Conservation (phyloP, 2,113 vertebrate species). For the Ammodramus savannarum region DNA sequence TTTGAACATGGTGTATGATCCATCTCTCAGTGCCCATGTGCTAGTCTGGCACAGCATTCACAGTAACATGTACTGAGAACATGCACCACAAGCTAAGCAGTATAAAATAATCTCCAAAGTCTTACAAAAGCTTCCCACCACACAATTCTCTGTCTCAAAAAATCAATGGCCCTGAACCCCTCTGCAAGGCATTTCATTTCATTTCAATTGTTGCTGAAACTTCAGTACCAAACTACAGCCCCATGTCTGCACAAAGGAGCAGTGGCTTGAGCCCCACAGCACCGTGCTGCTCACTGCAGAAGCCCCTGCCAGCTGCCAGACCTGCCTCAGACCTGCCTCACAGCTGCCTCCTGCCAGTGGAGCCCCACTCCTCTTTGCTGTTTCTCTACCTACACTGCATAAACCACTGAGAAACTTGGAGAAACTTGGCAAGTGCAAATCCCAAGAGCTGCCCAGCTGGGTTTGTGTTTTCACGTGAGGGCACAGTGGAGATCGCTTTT, state of each 20-base stretch:
- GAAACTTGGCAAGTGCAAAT: neutral
- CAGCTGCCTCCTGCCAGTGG: neutral
- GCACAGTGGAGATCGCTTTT: neutral
- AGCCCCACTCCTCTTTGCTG: neutral
- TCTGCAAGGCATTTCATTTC: neutral
- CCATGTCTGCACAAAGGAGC: neutral
- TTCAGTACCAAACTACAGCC: neutral
- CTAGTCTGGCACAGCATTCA: neutral
- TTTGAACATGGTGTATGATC: neutral
- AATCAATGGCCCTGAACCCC: neutral
- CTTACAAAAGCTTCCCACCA: neutral
- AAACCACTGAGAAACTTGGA: neutral
- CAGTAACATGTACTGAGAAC: neutral
- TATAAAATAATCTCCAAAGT: neutral
- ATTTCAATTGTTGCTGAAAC: neutral
- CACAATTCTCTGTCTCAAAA: neutral
- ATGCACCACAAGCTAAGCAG: neutral
- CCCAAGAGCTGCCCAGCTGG: neutral
- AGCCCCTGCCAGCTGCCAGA: neutral
- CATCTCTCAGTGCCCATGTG: neutral
- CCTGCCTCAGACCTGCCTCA: neutral
- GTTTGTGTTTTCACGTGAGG: neutral
- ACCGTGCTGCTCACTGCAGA: neutral
- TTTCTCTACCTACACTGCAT: neutral
- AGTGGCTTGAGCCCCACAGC: accelerated